Conservation (phyloP, 2,888 invertebrate genomes). For the Apeira syringaria region DNA sequence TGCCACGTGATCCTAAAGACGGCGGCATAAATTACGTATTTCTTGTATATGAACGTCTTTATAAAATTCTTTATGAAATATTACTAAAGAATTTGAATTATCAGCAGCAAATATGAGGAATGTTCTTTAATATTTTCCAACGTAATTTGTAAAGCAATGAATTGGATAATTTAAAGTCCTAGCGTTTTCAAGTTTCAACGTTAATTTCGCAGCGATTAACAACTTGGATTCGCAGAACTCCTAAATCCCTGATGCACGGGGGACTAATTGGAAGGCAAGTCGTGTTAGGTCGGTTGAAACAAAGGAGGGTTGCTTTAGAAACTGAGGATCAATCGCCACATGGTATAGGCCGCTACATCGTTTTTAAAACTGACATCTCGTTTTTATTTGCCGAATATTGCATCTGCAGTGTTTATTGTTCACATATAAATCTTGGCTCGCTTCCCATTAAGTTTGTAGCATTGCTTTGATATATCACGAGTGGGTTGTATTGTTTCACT, state of each 20-base stretch:
- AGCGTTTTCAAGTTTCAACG: slow-evolving; percentile 1
- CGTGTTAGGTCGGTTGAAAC: slow-evolving; percentile 32
- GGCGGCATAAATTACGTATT: background rate
- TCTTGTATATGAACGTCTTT: background rate
- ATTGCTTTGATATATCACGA: slow-evolving; percentile 26
- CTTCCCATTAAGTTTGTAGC: slow-evolving; percentile 32
- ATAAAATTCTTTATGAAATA: slow-evolving; percentile 4
- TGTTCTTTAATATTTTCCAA: background rate
- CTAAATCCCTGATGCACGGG: slow-evolving; percentile 49
- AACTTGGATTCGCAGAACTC: slow-evolving; percentile 6
- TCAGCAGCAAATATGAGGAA: slow-evolving; percentile 1
- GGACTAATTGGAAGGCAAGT: slow-evolving; percentile 51
- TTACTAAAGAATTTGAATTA: slow-evolving; percentile 1
- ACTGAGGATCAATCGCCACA: slow-evolving; percentile 19
- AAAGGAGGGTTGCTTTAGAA: too few species aligned
- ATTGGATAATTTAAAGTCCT: background rate
- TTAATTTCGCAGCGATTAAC: slow-evolving; percentile 3
- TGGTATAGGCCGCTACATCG: slow-evolving; percentile 14
- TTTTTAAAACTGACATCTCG: slow-evolving; percentile 10
- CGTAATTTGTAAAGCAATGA: background rate
- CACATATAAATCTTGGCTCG: slow-evolving; percentile 32
- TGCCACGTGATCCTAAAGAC: background rate
- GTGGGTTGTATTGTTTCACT: slow-evolving; percentile 22
- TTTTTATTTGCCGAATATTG: slow-evolving; percentile 20
- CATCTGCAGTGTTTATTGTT: slow-evolving; percentile 28